Evolutionary conservation across 1,140 invertebrate species (phyloP), one percentile per base, ranked within the genome.

Genomic region (Drosophila nasuta): DNA sequence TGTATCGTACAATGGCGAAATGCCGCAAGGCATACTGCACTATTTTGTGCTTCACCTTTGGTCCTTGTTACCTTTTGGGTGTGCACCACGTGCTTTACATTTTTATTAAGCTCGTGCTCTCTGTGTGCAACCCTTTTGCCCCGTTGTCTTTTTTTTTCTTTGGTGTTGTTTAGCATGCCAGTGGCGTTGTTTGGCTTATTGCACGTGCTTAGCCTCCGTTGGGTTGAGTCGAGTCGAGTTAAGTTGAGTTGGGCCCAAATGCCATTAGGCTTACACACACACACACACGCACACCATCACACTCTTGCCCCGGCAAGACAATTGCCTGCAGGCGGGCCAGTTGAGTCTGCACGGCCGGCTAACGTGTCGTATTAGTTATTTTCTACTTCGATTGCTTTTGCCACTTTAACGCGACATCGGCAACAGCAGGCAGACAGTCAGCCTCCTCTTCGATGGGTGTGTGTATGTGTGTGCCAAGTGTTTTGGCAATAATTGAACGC

Each of bases 341-440:
- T 81, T 63, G 51, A 51, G 75, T 65, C 56, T 72, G 82, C 76
- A 79, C 58, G 82, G 77, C 74, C 62, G 80, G 73, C 83, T 87
- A 88, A 88, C 83, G 83, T 88, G 83, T 85, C 85, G 83, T 88
- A 88, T 89, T 88, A 88, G 83, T 88, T 88, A 88, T 88, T 88
- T 88, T 88, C 85, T 89, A 88, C 83, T 83, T 89, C 85, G 85
- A 88, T 88, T 88, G 85, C 85, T 81, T 89, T 88, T 88, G 85
- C 85, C 83, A 89, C 85, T 88, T 88, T 89, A 85, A 77, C 83
- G 83, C 83, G 80, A 89, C 81, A 65, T 65, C 52, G 58, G 35
- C 65, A 65, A 70, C 41, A 68, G 46, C 65, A 46, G 41, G 41
- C 41, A 43, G 41, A 13, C 41, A 43, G 35, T 10, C 82, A 81